Percentiles rank a stretch among this genome's conserved stretches.
Evolutionary conservation across 2,888 invertebrate species (phyloP).

Genomic region (Nymphalis c-album): DNA sequence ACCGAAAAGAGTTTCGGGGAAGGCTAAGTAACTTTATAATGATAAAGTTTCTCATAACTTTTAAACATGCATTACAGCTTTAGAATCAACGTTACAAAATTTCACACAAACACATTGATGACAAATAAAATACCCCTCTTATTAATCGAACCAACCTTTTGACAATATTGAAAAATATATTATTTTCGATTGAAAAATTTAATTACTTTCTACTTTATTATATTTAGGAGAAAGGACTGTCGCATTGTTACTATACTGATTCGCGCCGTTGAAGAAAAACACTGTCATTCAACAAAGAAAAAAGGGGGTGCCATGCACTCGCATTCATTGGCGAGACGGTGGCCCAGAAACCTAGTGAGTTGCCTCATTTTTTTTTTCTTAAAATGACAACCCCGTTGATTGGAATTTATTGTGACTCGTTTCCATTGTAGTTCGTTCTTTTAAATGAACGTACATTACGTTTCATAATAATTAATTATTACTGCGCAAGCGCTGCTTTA

Average conservation of each 20-base stretch:
- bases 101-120: no score
- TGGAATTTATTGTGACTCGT: conserved; percentile 24
- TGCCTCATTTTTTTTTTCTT: conserved; percentile 20
- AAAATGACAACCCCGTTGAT: conserved; percentile 30
- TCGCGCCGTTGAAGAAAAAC: conserved; percentile 19
- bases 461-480: conserved; percentile 2
- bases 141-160: no score
- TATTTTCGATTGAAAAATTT: no score
- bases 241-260: conserved; percentile 10
- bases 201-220: conserved; percentile 1
- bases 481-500: not conserved
- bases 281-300: conserved; percentile 26
- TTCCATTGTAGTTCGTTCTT: conserved; percentile 7
- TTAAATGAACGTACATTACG: not conserved
- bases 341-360: conserved; percentile 35
- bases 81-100: no score
- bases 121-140: no score
- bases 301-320: conserved; percentile 31
- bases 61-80: not conserved
- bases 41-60: not conserved
- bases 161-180: no score
- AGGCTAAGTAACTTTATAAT: not conserved
- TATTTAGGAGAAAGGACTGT: conserved; percentile 17
- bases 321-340: conserved; percentile 32
- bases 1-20: conserved; percentile 2